Base-by-base conservation (phyloP, 1,140 invertebrate genomes). In the Batillaria attramentaria region DNA sequence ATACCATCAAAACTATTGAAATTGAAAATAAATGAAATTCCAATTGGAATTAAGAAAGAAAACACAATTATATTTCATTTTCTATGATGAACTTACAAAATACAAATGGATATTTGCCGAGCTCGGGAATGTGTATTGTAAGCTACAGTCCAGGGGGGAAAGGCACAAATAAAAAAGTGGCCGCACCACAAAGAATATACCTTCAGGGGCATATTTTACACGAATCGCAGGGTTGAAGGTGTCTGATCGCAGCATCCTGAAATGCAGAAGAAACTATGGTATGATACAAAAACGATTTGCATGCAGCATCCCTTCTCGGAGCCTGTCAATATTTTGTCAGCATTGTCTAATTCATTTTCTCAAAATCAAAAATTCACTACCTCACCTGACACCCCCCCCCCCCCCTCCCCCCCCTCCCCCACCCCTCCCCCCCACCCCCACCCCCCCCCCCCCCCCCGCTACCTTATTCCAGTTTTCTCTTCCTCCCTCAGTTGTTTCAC, bases 171-270 rank as follows among this genome's bases (percentile, higher is more conserved):
- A 43, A 10, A 72, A 13, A 69, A 69, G 28, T 54, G 50, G n/a
- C 16, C 16, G 16, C 50, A 54, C 13, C 50, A 54, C 50, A 54
- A 16, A 42, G 31, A 33, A 8, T 66, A 83, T 82, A 89, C 88
- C 86, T 84, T 89, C 87, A 39, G 86, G 84, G 35, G 87, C 85
- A 85, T 87, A 88, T 72, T 90, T 90, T 0, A 90, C 86, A 78
- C 87, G 80, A 1, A 90, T 87, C 5, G 88, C 89, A 70, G 89
- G 89, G 81, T 90, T 91, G 69, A 91, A 91, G 39, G 90, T 90
- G 77, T 90, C 84, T 18, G 90, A 90, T 66, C 90, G 75, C 54
- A 91, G 77, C 79, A 90, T 86, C 81, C 87, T 90, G 75, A 39
- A 82, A 82, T 13, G 31, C 24, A 28, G 35, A 35, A 70, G 16